A percentile compares a stretch with the other conserved stretches of the same genome.
phyloP scores from a whole-genome alignment of 2,888 invertebrate genomes.

The Caenorhabditis afra region DNA sequence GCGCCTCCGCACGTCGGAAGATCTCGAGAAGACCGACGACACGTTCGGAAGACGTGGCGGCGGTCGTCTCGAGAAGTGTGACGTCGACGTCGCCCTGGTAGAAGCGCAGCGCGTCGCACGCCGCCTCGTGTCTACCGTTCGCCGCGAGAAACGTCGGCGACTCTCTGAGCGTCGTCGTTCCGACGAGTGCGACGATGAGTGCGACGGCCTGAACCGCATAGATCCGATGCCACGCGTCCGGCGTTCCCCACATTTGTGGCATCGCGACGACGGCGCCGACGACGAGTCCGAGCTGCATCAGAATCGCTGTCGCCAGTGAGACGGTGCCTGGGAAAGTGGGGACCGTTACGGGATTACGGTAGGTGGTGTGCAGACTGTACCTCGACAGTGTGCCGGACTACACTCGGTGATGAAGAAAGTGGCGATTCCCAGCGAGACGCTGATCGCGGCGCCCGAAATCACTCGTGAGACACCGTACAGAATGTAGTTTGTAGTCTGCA shows the following conservation, averaged over 20 bases:
- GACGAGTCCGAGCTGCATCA: conserved; percentile 69
- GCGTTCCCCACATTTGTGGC: conserved; percentile 66
- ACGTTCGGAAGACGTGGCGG: not conserved
- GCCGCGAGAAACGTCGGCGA: conserved; percentile 33
- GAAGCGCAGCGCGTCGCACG: conserved; percentile 52
- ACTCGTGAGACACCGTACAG: conserved; percentile 68
- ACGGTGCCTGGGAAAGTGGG: conserved; percentile 55
- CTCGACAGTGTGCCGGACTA: conserved; percentile 70
- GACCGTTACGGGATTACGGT: no score
- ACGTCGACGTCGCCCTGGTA: conserved; percentile 52
- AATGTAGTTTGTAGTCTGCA: conserved; percentile 36
- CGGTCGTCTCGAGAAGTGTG: not conserved
- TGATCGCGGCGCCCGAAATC: conserved; percentile 68
- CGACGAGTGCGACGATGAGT: conserved; percentile 42
- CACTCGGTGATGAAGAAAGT: conserved; percentile 69
- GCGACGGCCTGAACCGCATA: conserved; percentile 63
- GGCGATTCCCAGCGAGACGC: conserved; percentile 63
- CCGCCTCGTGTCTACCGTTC: conserved; percentile 36
- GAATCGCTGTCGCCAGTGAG: conserved; percentile 70
- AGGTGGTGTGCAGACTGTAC: not conserved
- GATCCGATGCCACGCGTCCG: conserved; percentile 65
- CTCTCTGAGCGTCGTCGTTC: conserved; percentile 43
- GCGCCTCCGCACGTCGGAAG: conserved; percentile 11
- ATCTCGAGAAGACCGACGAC: conserved; percentile 19
- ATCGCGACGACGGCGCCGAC: conserved; percentile 71